Evolutionary conservation across 2,797 vertebrate species (phyloP), one percentile per base, ranked within the genome.

Genomic region (Sus cebifrons): DNA sequence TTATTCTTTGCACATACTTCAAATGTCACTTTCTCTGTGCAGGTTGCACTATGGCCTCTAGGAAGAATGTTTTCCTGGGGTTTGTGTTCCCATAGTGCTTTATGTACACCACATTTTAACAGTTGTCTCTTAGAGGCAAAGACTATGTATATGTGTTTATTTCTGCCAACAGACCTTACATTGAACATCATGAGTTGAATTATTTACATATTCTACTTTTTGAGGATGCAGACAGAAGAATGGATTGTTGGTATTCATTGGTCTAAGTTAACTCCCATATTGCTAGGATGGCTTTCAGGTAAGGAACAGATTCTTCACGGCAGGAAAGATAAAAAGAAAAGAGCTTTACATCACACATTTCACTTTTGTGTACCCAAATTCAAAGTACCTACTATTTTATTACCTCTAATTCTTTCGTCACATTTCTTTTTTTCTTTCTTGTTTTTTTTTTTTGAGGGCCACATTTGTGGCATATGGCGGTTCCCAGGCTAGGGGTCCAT

Each of bases 111-210:
- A 68, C 49, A 67, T 56, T 73, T 62, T 81, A 86, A 10, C n/a
- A 96, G 20, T 44, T 62, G 23, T 84, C 58, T 58, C 18, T 79
- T 91, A 86, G 84, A 64, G 36, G 23, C 6, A 75, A 91, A 71
- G 32, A 52, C 60, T 8, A 73, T 21, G 56, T 15, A 70, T 6
- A 73, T 21, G 62, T 16, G 68, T 71, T 90, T 29, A 49, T 87
- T 93, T 94, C 27, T 94, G 56, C 32, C 70, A 70, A 29, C 49
- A 25, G 58, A 83, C 94, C 49, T 89, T 60, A 56, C 67, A 2
- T 44, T 68, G 62, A 65, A 7, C 86, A 52, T 29, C 29, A 23
- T 27, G 84, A 81, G 40, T 70, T 84, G 56, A 86, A n/a, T 75
- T 91, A 15, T 65, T 5, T 17, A 89, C 21, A 13, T 49, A 14